A percentile compares a stretch with the other conserved stretches of the same genome.
These are phyloP conservation scores for Drosophila lutescens DNA, from an alignment of 2,888 invertebrate species.

Conservation along the genomic window DNA sequence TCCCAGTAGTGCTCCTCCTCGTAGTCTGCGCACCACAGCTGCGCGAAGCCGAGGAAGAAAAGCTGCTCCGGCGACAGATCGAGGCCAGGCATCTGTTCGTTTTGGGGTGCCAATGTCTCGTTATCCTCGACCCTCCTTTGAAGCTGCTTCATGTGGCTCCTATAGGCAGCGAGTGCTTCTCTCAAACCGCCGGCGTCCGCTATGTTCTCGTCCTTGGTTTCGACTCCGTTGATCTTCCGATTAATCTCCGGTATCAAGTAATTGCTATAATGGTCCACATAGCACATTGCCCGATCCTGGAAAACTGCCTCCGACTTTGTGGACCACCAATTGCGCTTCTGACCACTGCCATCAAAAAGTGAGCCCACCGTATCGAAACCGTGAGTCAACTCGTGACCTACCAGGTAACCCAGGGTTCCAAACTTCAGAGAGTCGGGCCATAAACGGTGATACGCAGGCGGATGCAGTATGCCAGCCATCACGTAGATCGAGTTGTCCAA, in stretches of 20 bases:
- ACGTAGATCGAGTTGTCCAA: constrained; percentile 82
- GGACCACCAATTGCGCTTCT: constrained; percentile 76
- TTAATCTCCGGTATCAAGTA: constrained; percentile 81
- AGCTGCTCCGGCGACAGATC: constrained; percentile 80
- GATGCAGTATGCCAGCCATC: constrained; percentile 79
- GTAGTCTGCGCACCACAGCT: constrained; percentile 81
- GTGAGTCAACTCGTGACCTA: constrained; percentile 82
- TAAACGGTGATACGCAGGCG: constrained; percentile 74
- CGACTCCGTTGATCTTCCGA: constrained; percentile 74
- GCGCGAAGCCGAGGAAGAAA: constrained; percentile 81
- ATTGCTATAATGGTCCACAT: constrained; percentile 69
- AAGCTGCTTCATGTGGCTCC: constrained; percentile 64
- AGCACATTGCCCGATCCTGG: constrained; percentile 75
- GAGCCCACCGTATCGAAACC: constrained; percentile 79
- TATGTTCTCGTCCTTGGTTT: constrained; percentile 80
- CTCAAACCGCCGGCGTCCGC: constrained; percentile 81
- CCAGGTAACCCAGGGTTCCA: constrained; percentile 79
- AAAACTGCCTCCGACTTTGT: constrained; percentile 71
- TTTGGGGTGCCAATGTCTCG: constrained; percentile 25
- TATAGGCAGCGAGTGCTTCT: constrained; percentile 73
- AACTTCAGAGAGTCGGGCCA: constrained; percentile 81
- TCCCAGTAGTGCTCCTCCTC: constrained; percentile 79
- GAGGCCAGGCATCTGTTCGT: constrained; percentile 80
- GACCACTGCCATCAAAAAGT: constrained; percentile 63
- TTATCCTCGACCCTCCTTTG: constrained; percentile 11